Base-by-base conservation (phyloP, 30 jellyfish, hydroid and myxozoan genomes). In the Morbakka virulenta region DNA sequence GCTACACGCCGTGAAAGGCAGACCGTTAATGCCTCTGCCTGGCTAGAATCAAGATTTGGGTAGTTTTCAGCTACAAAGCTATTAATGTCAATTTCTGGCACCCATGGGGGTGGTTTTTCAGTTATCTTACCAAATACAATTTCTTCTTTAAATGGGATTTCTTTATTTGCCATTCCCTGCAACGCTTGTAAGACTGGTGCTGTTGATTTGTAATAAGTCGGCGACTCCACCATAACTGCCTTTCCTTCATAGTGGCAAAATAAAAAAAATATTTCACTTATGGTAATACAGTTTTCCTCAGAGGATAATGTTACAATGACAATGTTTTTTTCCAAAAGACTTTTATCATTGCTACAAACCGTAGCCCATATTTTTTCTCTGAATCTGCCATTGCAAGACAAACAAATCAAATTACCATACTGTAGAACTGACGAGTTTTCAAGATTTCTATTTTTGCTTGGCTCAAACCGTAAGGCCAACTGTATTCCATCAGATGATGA, bases 201-300 rank as follows among this genome's bases (percentile, higher is more conserved):
- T 62, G 49, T 64, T 2, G 96, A 77, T 32, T 82, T 51, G 52
- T 66, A 85, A 34, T 76, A 77, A 9, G 91, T 85, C 3, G 96
- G 96, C 0, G 96, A 85, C 57, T 85, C 96, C 17, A 64, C 96
- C 82, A 77, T 83, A 49, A 76, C 50, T 3, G 74, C 82, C 24
- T 52, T 36, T 12, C 93, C 80, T 35, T 22, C 62, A 24, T 32
- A 69, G 3, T 61, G 11, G 21, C 41, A n/a, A 3, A 85, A 53
- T 0, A 20, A 66, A 30, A 62, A 20, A 32, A 85, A 29, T 17
- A 68, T 69, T 1, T 85, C 96, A 36, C 51, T 66, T 35, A 36
- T 82, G n/a, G 75, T n/a, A 28, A 32, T 25, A 14, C 64, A 3
- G 32, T 76, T 77, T 33, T 50, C 21, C 49, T 76, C 91, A 23